Evolutionary conservation across 64 coral and sea anemone genomes (phyloP).

Genomic region (Porites australiensis): DNA sequence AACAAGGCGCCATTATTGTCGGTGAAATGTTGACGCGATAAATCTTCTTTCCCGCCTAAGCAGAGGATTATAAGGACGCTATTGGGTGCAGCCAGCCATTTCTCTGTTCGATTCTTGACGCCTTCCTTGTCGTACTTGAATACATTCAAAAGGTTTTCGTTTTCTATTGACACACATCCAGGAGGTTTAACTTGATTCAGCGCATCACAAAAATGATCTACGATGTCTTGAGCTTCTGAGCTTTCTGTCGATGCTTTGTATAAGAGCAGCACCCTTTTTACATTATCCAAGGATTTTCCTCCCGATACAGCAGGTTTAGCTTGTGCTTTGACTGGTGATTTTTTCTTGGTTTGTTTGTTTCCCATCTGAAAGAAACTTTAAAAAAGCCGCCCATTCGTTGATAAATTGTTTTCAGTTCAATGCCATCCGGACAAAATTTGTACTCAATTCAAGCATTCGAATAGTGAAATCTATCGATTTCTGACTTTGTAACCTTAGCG

Average conservation of each 20-base stretch:
- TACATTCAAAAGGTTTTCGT: slow-evolving; percentile 14
- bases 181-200: slow-evolving; percentile 31
- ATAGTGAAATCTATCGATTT: not conserved
- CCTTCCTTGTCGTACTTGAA: not conserved
- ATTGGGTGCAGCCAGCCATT: slow-evolving; percentile 6
- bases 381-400: too few relatives aligned
- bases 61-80: slow-evolving; percentile 2
- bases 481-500: not conserved
- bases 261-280: not conserved
- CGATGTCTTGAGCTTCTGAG: not conserved
- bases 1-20: not conserved
- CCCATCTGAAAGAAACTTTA: not conserved
- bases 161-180: slow-evolving; percentile 9
- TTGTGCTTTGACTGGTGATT: not conserved
- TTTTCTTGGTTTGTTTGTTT: not conserved
- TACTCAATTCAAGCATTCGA: not conserved
- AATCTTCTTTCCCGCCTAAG: not conserved
- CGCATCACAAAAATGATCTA: not conserved
- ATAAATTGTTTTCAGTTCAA: not conserved
- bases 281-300: not conserved
- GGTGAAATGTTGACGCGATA: not conserved
- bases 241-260: not conserved
- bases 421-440: not conserved
- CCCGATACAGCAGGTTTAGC: not conserved
- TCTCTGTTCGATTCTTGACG: not conserved